Percentiles rank a stretch among this genome's conserved stretches.
phyloP scores from a whole-genome alignment of 2,797 vertebrate species.

The Diplodus sargus region DNA sequence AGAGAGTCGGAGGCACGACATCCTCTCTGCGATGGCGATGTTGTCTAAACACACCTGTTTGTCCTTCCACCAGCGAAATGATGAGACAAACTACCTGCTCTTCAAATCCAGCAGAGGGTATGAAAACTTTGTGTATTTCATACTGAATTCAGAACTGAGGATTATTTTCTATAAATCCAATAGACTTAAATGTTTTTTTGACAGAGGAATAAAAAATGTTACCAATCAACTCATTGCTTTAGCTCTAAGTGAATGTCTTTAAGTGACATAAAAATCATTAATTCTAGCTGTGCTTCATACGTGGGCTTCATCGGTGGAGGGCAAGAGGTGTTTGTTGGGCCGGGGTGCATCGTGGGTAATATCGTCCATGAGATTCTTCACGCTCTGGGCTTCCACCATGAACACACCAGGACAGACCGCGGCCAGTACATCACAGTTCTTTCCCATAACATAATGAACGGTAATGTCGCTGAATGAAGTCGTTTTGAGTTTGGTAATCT shows the following conservation, averaged over 20 bases:
- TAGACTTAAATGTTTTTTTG: no score
- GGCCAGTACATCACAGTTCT: constrained; percentile 42
- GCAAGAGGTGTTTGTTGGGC: constrained; percentile 57
- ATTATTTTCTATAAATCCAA: no score
- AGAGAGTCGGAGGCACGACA: constrained; percentile 25
- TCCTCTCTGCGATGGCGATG: constrained; percentile 66
- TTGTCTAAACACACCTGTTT: constrained; percentile 71
- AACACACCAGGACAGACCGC: constrained; percentile 78
- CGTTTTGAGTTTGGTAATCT: no score
- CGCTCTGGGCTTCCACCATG: constrained; percentile 78
- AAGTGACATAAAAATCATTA: not conserved
- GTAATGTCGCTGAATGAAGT: constrained; percentile 32
- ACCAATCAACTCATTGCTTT: not conserved
- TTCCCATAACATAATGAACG: constrained; percentile 51
- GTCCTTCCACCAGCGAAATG: constrained; percentile 53
- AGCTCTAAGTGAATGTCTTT: not conserved
- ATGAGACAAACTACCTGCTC: constrained; percentile 63
- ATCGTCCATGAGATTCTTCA: constrained; percentile 82
- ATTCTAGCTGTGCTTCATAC: constrained; percentile 73
- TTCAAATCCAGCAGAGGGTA: constrained; percentile 58
- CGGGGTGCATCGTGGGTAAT: constrained; percentile 60
- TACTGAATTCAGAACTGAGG: no score
- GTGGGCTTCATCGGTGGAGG: constrained; percentile 66
- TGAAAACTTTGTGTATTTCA: accelerated
- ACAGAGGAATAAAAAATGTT: no score